Base-by-base conservation (phyloP, 2,113 vertebrate species). In the Excalfactoria chinensis region DNA sequence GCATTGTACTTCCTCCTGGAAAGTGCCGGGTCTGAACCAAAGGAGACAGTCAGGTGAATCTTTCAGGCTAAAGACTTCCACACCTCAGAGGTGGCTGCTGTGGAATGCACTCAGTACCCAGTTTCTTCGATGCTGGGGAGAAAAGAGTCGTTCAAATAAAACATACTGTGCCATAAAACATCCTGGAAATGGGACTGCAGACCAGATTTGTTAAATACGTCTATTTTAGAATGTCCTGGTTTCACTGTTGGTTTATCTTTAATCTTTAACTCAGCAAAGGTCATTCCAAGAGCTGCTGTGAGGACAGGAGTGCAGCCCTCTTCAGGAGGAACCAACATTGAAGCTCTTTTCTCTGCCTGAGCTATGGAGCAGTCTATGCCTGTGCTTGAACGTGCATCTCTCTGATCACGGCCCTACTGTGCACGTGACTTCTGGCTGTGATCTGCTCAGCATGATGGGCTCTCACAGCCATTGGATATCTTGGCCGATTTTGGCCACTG, bases 331-430 rank as follows among this genome's bases (percentile, higher is more conserved):
- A 34, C 4, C 2, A 4, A 64, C 4, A 4, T 26, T n/a, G 20
- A 69, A 41, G 55, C 14, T 34, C 4, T 21, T 23, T 53, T 34
- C 25, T 34, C 26, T 2, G 1, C 13, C 6, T 60, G 67, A 85
- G 20, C 6, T 66, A 7, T 0, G 1, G 28, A 30, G 9, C 51
- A 71, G 17, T 53, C 9, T 21, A 17, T 1, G 1, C 4, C 30
- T 3, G 3, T 2, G 3, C 13, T 11, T 37, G 11, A 17, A 10
- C 2, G 3, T 0, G 0, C 3, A 2, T 46, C 23, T 37, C 28
- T 58, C 43, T 44, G 28, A 55, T 48, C 40, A 13, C 40, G 11
- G 13, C 3, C 53, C 63, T 46, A 34, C 12, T 19, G 13, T 11
- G n/a, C 12, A 46, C 28, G 23, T 1, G 4, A 20, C 11, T 10